Base-by-base conservation (phyloP, 2,888 invertebrate genomes). In the Diaphora mendica region DNA sequence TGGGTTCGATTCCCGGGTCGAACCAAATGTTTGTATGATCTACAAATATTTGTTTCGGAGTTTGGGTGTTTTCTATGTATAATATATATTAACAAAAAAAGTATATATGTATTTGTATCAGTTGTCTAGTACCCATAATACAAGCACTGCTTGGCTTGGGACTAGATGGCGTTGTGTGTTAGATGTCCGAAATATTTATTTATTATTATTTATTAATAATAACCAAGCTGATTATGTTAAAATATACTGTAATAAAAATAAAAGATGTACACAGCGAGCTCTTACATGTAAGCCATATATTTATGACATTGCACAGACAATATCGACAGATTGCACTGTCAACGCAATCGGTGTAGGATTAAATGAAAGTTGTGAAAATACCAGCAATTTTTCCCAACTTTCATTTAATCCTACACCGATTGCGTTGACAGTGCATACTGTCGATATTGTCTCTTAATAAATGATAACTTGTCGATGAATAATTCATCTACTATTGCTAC, bases 331-430 rank as follows among this genome's bases (percentile, higher is more conserved):
- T 42, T 48, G 48, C 23, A 1, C 23, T 5, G 51, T 51, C 20
- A 51, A 23, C 20, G 48, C 23, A 51, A 51, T 23, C 1, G 48
- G 17, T 48, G 44, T 48, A 5, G 8, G 8, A 23, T 55, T n/a
- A 79, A 73, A 77, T 73, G 75, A 67, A 51, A 65, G 62, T 39
- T n/a, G 7, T n/a, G n/a, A n/a, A n/a, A n/a, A n/a, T n/a, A n/a
- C n/a, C n/a, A n/a, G n/a, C n/a, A n/a, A n/a, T n/a, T n/a, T n/a
- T n/a, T n/a, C n/a, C n/a, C 7, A n/a, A 39, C 62, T 65, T 51
- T 67, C 75, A 73, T 77, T 73, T 79, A n/a, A 55, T 23, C 8
- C 8, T 5, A 48, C 44, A 48, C 17, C 48, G 1, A 23, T 51
- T 51, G 23, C 48, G 20, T 23, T 51, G 20, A 51, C 51, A 5